A percentile compares a stretch with the other conserved stretches of the same genome.
Evolutionary conservation across 2,888 invertebrate genomes (phyloP).

Genomic region (Eupithecia pulchellata): DNA sequence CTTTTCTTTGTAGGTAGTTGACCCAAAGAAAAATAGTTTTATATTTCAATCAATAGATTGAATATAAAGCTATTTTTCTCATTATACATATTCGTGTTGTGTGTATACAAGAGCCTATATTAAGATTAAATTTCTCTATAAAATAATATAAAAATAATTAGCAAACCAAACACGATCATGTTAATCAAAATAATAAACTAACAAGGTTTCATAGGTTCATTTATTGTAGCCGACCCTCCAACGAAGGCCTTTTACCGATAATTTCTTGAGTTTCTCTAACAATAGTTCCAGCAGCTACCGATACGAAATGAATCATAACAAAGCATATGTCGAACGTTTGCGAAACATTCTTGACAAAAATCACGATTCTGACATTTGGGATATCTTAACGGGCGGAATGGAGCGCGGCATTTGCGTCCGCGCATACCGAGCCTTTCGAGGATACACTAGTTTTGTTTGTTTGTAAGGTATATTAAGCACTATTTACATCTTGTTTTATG

Average conservation of each 20-base stretch:
- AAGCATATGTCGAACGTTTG: constrained; percentile 61
- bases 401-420: constrained; percentile 76
- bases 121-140: neutral
- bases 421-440: constrained; percentile 67
- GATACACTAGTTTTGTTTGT: constrained; percentile 38
- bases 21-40: too few relatives aligned
- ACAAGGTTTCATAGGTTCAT: neutral
- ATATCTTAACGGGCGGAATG: constrained; percentile 72
- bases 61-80: too few relatives aligned
- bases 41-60: too few relatives aligned
- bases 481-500: neutral
- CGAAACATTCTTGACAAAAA: constrained; percentile 79
- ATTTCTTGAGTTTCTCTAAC: constrained; percentile 26
- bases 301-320: constrained; percentile 46
- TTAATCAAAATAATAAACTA: neutral
- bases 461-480: constrained; percentile 8
- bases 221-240: neutral
- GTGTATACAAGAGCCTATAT: neutral
- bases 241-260: neutral
- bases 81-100: too few relatives aligned
- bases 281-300: constrained; percentile 32
- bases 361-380: constrained; percentile 83
- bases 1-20: neutral
- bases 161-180: neutral
- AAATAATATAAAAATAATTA: neutral